These are phyloP conservation scores for Graphium colonna DNA, from an alignment of 2,888 invertebrate species.

Conservation along the genomic window DNA sequence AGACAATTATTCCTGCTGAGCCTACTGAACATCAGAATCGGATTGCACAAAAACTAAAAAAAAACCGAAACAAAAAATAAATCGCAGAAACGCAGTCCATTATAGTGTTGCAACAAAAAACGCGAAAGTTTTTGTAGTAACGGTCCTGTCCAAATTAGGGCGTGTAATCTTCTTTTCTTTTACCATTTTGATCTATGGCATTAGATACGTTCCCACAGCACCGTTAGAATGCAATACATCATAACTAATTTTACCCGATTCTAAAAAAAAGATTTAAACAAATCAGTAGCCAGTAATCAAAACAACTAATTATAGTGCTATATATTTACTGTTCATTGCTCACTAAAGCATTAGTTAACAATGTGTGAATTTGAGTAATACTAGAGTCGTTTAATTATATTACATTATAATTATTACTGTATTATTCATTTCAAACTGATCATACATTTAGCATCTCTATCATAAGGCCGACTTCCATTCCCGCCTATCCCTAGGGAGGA, in stretches of 20 bases:
- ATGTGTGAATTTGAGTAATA: too few species aligned
- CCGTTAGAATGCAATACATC: constrained; percentile 24
- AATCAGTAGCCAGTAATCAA: constrained; percentile 9
- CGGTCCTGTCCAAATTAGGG: constrained; percentile 70
- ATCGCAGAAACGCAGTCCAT: constrained; percentile 70
- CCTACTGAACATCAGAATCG: constrained; percentile 60
- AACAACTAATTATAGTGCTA: not conserved
- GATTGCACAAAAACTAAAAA: constrained; percentile 42
- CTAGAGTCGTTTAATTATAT: too few species aligned
- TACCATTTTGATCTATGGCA: constrained; percentile 27
- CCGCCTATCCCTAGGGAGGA: too few species aligned
- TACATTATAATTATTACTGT: too few species aligned
- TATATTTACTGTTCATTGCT: too few species aligned
- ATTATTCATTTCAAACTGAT: too few species aligned
- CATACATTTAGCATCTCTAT: too few species aligned
- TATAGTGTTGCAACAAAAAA: constrained; percentile 32
- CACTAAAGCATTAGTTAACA: too few species aligned
- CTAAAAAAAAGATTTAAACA: constrained; percentile 4
- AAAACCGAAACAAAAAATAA: constrained; percentile 46
- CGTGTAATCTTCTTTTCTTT: constrained; percentile 72
- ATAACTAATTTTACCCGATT: constrained; percentile 17
- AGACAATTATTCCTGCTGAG: constrained; percentile 51
- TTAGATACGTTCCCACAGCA: constrained; percentile 24
- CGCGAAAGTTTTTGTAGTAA: constrained; percentile 51
- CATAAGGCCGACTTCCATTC: too few species aligned